phyloP scores from a whole-genome alignment of 2,113 vertebrate genomes.

The Vireo altiloquus region DNA sequence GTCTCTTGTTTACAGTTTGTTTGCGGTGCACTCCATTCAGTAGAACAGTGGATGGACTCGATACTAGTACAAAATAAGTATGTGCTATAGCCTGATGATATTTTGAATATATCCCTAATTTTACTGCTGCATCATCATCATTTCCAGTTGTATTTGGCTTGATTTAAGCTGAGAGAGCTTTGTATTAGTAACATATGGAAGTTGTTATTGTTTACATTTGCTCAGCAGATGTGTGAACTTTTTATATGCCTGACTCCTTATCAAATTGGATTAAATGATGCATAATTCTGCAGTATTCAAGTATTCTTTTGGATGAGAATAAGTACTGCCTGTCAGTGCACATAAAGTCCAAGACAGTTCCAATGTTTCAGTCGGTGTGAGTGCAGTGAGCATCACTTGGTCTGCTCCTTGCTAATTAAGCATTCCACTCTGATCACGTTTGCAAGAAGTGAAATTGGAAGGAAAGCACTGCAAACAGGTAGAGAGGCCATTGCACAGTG shows the following conservation, averaged over 20 bases:
- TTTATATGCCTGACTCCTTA: background rate
- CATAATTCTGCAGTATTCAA: background rate
- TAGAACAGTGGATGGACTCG: background rate
- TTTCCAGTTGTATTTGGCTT: background rate
- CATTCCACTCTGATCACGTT: fast-evolving
- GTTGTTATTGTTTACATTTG: background rate
- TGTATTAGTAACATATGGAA: background rate
- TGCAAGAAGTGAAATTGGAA: background rate
- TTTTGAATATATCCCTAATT: background rate
- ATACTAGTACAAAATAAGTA: background rate
- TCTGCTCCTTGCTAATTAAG: background rate
- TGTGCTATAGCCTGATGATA: background rate
- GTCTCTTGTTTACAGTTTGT: constrained; percentile 3
- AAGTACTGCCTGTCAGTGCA: background rate
- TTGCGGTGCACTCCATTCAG: background rate
- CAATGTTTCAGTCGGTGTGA: fast-evolving
- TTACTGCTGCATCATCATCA: background rate
- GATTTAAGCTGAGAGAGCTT: background rate
- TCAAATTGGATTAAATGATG: background rate
- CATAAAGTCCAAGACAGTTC: background rate
- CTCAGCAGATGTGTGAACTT: background rate
- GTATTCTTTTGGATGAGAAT: background rate
- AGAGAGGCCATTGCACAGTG: background rate
- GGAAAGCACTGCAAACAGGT: background rate
- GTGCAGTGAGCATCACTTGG: background rate